A percentile compares a stretch with the other conserved stretches of the same genome.
phyloP scores from a whole-genome alignment of 2,113 vertebrate genomes.

The Onychorhynchus coronatus region DNA sequence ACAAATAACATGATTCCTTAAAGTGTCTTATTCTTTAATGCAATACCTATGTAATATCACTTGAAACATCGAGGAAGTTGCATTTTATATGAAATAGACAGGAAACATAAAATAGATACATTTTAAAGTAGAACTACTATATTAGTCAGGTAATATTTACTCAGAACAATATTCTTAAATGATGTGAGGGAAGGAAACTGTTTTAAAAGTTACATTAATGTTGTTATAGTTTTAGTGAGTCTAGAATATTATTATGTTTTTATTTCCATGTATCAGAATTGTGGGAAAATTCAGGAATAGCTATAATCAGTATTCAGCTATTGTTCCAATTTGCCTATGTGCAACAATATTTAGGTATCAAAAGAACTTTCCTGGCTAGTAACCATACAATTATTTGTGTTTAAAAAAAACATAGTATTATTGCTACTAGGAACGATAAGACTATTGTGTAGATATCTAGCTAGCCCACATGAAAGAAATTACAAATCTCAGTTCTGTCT shows the following conservation, averaged over 20 bases:
- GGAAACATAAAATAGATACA: background rate
- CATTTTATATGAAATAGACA: background rate
- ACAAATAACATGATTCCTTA: background rate
- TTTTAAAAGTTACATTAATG: background rate
- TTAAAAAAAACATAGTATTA: background rate
- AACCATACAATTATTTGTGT: background rate
- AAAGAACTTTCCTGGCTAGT: slow-evolving; percentile 5
- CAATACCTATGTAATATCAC: background rate
- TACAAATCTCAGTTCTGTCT: background rate
- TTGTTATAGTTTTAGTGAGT: background rate
- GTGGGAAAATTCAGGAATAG: slow-evolving; percentile 29
- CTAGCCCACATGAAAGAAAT: background rate
- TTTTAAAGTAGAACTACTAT: background rate
- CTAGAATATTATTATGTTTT: background rate
- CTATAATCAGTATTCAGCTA: background rate
- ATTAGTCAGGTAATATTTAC: background rate
- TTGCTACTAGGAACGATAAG: background rate
- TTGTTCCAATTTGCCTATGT: background rate
- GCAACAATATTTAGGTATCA: background rate
- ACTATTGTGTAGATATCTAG: background rate
- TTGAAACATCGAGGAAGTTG: background rate
- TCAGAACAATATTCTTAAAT: background rate
- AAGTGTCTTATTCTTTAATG: background rate
- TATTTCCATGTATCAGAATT: background rate
- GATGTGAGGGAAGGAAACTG: background rate